These are phyloP conservation scores for Drosophila bifasciata DNA, from an alignment of 1,140 invertebrate species.

Conservation along the genomic window DNA sequence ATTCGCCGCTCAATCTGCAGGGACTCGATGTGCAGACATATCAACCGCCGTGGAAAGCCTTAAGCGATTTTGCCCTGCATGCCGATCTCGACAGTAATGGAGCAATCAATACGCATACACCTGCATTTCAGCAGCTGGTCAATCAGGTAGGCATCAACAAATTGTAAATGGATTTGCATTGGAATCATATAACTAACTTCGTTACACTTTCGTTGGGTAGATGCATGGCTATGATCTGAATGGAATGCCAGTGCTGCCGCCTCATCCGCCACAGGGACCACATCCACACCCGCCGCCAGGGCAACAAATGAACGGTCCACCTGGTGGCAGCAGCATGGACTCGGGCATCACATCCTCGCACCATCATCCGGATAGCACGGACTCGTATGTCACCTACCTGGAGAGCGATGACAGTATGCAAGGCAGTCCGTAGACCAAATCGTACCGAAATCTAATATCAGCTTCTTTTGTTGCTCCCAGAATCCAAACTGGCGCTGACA, in stretches of 20 bases:
- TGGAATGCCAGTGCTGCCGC: constrained; percentile 84
- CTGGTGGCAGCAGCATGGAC: constrained; percentile 82
- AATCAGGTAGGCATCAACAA: constrained; percentile 88
- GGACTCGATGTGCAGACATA: constrained; percentile 96
- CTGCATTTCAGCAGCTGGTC: constrained; percentile 97
- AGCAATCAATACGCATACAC: constrained; percentile 91
- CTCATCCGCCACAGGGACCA: constrained; percentile 86
- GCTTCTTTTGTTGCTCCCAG: constrained; percentile 84
- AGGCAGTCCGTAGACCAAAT: constrained; percentile 86
- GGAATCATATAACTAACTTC: neutral
- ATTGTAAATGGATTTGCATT: neutral
- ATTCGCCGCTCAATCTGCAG: constrained; percentile 93
- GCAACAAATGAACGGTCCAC: constrained; percentile 73
- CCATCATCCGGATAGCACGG: constrained; percentile 91
- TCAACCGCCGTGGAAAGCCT: constrained; percentile 98
- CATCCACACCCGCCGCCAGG: constrained; percentile 84
- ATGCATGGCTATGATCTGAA: constrained; percentile 95
- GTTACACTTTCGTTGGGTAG: constrained; percentile 83
- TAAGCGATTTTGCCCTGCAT: constrained; percentile 97
- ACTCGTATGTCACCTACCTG: constrained; percentile 95
- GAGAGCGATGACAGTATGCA: constrained; percentile 93
- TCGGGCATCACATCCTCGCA: constrained; percentile 84
- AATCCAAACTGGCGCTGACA: constrained; percentile 82
- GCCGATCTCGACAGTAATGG: constrained; percentile 92
- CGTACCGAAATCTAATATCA: constrained; percentile 82